Conservation (phyloP, 2,888 invertebrate species). For the Xylota sylvarum region DNA sequence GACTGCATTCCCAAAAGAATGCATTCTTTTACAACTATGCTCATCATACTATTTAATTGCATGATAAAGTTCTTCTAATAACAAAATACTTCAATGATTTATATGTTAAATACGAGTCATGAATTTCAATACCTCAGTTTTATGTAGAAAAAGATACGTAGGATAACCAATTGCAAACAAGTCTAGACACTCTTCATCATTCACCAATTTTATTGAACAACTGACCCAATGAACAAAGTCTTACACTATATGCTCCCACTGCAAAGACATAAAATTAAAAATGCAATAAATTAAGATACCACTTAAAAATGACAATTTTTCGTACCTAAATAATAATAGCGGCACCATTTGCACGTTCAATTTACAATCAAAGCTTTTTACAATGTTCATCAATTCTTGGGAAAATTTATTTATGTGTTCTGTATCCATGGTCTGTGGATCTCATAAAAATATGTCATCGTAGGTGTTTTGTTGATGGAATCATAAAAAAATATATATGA, state of each 20-base stretch:
- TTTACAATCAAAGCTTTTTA: background rate
- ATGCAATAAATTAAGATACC: background rate
- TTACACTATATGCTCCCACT: background rate
- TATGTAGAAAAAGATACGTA: too few relatives aligned
- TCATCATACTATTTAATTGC: too few relatives aligned
- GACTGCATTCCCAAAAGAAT: too few relatives aligned
- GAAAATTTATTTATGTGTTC: background rate
- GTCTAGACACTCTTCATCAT: constrained; percentile 1
- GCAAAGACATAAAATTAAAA: background rate
- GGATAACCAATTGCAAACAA: background rate
- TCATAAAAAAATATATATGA: background rate
- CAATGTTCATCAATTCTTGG: background rate
- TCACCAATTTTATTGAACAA: background rate
- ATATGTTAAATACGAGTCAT: too few relatives aligned
- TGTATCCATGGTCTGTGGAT: too few relatives aligned
- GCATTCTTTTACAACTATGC: too few relatives aligned
- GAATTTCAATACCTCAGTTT: too few relatives aligned
- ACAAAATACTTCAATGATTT: background rate
- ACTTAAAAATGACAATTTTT: background rate
- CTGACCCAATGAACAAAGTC: background rate
- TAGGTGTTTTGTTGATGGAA: background rate
- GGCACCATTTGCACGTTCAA: background rate
- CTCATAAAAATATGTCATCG: background rate
- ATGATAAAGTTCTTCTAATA: too few relatives aligned
- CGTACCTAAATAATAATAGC: background rate